phyloP scores from a whole-genome alignment of 2,888 invertebrate species.

The Erannis defoliaria region DNA sequence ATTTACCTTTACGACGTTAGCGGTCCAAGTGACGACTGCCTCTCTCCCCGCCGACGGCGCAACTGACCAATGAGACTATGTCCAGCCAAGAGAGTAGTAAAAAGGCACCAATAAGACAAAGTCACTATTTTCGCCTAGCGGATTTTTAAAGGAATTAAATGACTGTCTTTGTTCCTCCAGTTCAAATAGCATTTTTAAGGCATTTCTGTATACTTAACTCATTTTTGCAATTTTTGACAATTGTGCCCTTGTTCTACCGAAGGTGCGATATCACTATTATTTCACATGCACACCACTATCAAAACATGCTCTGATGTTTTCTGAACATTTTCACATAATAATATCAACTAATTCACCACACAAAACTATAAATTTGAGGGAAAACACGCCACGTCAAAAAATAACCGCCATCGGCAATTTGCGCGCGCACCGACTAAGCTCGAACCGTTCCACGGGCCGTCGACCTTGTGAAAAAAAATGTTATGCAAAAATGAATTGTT shows the following conservation, averaged over 20 bases:
- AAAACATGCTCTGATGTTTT: too few species aligned
- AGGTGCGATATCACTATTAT: constrained; percentile 3
- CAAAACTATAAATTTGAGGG: too few species aligned
- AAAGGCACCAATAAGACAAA: background rate
- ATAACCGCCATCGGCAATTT: too few species aligned
- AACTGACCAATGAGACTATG: constrained; percentile 4
- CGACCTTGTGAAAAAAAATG: too few species aligned
- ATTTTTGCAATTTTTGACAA: background rate
- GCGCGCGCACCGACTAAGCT: too few species aligned
- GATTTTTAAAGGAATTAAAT: background rate
- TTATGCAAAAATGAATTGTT: too few species aligned
- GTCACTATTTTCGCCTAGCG: background rate
- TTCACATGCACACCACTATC: too few species aligned
- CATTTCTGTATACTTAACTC: background rate
- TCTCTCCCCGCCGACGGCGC: background rate
- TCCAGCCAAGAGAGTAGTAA: background rate
- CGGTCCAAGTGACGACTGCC: background rate
- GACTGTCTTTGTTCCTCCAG: constrained; percentile 2
- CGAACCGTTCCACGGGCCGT: too few species aligned
- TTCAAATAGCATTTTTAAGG: background rate
- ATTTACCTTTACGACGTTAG: too few species aligned
- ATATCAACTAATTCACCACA: too few species aligned
- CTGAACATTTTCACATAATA: too few species aligned
- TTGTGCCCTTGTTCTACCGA: constrained; percentile 1
- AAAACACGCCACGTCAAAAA: too few species aligned